phyloP scores from a whole-genome alignment of 2,113 vertebrate genomes.

The Dipodomys spectabilis region DNA sequence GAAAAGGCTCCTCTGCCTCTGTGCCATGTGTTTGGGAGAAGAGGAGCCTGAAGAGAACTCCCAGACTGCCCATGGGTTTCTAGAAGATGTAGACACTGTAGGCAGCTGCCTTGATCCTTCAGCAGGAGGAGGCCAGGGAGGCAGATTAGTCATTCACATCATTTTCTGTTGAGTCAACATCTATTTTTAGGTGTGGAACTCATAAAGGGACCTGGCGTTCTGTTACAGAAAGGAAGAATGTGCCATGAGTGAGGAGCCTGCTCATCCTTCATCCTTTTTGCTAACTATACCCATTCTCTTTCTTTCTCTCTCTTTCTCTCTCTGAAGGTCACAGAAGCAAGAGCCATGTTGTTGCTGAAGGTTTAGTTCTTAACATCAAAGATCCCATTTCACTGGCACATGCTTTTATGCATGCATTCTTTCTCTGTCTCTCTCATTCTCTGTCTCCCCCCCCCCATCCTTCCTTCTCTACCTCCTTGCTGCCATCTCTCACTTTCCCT shows the following conservation, averaged over 20 bases:
- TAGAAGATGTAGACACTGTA: conserved; percentile 38
- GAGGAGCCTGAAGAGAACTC: neutral
- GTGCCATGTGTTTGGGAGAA: neutral
- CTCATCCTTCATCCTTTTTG: neutral
- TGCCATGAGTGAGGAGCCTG: neutral
- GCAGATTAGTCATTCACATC: conserved; percentile 86
- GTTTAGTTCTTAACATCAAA: conserved; percentile 16
- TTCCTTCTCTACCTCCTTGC: no score
- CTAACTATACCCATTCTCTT: neutral
- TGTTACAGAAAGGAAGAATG: conserved; percentile 63
- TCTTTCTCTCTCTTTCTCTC: no score
- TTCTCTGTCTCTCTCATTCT: no score
- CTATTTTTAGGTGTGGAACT: conserved; percentile 85
- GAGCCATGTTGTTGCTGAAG: neutral
- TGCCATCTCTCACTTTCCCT: no score
- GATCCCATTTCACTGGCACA: neutral
- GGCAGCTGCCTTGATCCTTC: conserved; percentile 28
- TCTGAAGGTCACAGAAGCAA: neutral
- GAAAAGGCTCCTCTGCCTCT: neutral
- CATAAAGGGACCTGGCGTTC: conserved; percentile 80
- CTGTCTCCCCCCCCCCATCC: no score
- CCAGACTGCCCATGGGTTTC: neutral
- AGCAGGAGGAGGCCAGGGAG: conserved; percentile 77
- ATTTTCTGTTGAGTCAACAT: conserved; percentile 87
- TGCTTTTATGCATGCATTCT: neutral